Evolutionary conservation across 2,797 vertebrate species (phyloP), one percentile per base, ranked within the genome.

Genomic region (Galagoides demidoff): DNA sequence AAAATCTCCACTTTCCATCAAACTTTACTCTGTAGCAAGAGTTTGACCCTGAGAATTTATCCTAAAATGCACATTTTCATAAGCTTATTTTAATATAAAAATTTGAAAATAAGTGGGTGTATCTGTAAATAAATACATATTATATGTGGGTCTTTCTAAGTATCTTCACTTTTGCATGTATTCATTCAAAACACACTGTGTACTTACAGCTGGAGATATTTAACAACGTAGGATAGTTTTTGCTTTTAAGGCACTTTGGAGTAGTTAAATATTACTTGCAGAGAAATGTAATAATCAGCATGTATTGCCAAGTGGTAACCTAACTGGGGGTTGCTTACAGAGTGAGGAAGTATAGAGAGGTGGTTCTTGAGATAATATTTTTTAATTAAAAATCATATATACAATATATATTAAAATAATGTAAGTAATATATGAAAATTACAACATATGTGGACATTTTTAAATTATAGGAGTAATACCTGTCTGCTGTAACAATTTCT

Each of bases 1-100:
- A 92, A 94, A 92, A 85, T 79, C 59, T 78, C 76, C 76, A 8
- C 63, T 63, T 79, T 78, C 37, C 34, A 84, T 87, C 66, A 94
- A 92, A 73, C 23, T 9, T 78, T 90, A n/a, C 31, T 89, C 43
- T 39, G 27, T 61, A 83, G 57, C 64, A 83, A 85, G 49, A 49
- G 59, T 5, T 7, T 68, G 31, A 66, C 37, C 73, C 77, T 43
- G 85, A 59, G 43, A 81, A 43, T 88, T 95, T 90, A 20, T 96
- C 85, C 61, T 89, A 86, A 87, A 64, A 10, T 87, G 20, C 49
- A 49, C 13, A 68, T 68, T 93, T 89, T 86, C 14, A 25, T 63
- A 73, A 95, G 83, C 13, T 63, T 66, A 68, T 77, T 93, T 78
- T 85, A 78, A 68, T 79, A 57, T 49, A n/a, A 68, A 9, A 86